A percentile compares a stretch with the other conserved stretches of the same genome.
Conservation (phyloP, 1,140 invertebrate species). For the Ctenoplectra terminalis region DNA sequence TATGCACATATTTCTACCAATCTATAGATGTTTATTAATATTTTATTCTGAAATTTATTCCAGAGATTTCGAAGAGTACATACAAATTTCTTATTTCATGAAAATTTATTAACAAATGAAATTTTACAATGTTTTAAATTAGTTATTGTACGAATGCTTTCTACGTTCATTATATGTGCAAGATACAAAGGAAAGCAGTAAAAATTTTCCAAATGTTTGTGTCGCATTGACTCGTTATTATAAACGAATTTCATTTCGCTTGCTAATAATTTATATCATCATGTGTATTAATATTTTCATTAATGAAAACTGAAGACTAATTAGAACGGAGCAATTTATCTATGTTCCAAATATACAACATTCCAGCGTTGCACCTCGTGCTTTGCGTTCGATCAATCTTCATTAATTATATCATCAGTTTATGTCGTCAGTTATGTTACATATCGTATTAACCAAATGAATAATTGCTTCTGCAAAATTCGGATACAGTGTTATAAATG, state of each 20-base stretch:
- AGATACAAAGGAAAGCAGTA: neutral
- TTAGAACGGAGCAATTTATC: conserved; percentile 35
- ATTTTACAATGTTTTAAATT: too few species aligned
- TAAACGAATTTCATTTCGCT: too few species aligned
- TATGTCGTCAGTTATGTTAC: conserved; percentile 30
- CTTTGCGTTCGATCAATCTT: conserved; percentile 40
- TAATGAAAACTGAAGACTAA: conserved; percentile 32
- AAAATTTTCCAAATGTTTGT: neutral
- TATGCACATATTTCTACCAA: too few species aligned
- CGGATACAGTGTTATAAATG: neutral
- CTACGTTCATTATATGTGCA: too few species aligned
- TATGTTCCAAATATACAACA: conserved; percentile 24
- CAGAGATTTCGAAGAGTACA: too few species aligned
- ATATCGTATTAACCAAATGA: conserved; percentile 32
- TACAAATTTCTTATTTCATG: too few species aligned
- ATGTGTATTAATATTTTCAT: conserved; percentile 20
- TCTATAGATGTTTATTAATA: too few species aligned
- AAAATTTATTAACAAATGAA: too few species aligned
- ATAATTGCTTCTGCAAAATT: conserved; percentile 17
- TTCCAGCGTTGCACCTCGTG: conserved; percentile 22
- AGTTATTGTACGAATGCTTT: too few species aligned
- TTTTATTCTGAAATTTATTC: too few species aligned
- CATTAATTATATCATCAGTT: conserved; percentile 46
- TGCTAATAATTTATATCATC: neutral
- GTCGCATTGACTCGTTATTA: too few species aligned